phyloP scores from a whole-genome alignment of 2,888 invertebrate species.

The Acleris cristana region DNA sequence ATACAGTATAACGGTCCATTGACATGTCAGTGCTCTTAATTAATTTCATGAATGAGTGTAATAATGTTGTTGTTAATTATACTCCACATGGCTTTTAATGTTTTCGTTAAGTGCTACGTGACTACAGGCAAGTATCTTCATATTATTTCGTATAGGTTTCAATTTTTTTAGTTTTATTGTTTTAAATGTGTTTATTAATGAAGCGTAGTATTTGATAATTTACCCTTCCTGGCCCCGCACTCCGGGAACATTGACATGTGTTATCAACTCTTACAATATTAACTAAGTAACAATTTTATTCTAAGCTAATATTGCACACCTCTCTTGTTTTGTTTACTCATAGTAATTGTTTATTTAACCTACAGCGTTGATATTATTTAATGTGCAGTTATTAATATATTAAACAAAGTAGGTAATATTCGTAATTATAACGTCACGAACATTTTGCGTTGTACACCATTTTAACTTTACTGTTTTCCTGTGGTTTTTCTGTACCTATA shows the following conservation, averaged over 20 bases:
- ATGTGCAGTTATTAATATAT: too few species aligned
- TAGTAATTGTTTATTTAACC: too few species aligned
- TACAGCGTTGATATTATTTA: too few species aligned
- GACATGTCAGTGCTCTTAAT: slow-evolving; percentile 30
- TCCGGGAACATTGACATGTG: slow-evolving; percentile 20
- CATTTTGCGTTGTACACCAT: too few species aligned
- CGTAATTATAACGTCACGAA: too few species aligned
- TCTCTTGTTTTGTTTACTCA: too few species aligned
- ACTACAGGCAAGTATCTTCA: slow-evolving; percentile 16
- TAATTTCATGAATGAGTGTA: slow-evolving; percentile 25
- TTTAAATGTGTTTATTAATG: background rate
- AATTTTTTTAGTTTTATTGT: background rate
- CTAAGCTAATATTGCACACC: background rate
- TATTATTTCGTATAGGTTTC: background rate
- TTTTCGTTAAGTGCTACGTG: slow-evolving; percentile 29
- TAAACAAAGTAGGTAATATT: too few species aligned
- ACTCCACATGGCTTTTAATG: slow-evolving; percentile 27
- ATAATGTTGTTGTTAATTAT: slow-evolving; percentile 31
- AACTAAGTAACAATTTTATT: slow-evolving; percentile 5
- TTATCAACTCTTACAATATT: slow-evolving; percentile 25
- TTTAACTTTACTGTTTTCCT: too few species aligned
- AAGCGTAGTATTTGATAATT: slow-evolving; percentile 9
- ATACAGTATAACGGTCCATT: slow-evolving; percentile 2
- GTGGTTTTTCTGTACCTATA: too few species aligned
- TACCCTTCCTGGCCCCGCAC: slow-evolving; percentile 18